Evolutionary conservation across 1,140 invertebrate species (phyloP), one percentile per base, ranked within the genome.

Genomic region (Microplitis mediator): DNA sequence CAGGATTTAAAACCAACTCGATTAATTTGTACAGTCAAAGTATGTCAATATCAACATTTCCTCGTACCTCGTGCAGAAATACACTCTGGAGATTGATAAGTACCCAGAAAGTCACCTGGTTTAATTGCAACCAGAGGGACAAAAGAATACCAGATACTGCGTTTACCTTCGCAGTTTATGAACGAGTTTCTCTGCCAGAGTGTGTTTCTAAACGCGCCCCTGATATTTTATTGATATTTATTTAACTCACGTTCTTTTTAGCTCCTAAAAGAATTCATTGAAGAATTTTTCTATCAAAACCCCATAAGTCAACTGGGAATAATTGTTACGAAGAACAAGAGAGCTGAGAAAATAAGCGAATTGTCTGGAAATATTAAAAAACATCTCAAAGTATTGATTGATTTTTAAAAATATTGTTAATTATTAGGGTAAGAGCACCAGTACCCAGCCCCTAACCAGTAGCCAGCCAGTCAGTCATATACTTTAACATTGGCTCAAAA

Each of bases 271-370:
- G 91, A 92, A 75, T 99, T 99, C 85, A 92, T 99, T 68, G 95
- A 97, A 77, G 97, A 98, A 87, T 99, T 95, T 84, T 98, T 99
- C 87, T 97, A 99, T 86, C 96, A 98, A 88, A 99, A 99, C 88
- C 98, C 98, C 51, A 97, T 99, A 63, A 97, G 96, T 85, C 98
- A 99, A 86, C 86, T 99, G 56, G 98, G 97, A 23, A 89, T 99
- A 61, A 95, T 99, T 77, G 87, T 92, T 11, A 95, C 97, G 69
- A 93, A 93, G 79, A 98, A 98, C 80, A 99, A 98, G 87, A 89
- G 96, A 79, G 95, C 97, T 14, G 97, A 99, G 82, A 97, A 95
- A 88, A 83, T 98, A 4, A 93, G 94, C 69, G 95, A 98, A 75
- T 88, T 99, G 39, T 93, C 94, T 76, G 97, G 97, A 79, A 96